Evolutionary conservation across 2,113 vertebrate genomes (phyloP).

Genomic region (Cephalopterus ornatus): DNA sequence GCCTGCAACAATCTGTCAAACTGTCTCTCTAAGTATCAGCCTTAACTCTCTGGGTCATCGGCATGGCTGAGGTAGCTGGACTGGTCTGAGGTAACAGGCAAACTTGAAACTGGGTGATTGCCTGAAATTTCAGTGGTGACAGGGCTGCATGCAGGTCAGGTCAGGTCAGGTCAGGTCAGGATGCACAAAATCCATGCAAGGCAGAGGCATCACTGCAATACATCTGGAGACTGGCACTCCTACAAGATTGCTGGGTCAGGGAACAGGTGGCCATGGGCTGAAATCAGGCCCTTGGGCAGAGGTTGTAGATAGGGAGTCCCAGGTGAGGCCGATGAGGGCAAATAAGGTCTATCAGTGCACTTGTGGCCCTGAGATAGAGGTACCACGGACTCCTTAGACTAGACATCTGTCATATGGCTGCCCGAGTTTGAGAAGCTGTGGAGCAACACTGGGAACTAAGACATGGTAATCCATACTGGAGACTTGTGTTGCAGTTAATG

Average conservation of each 20-base stretch:
- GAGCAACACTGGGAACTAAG: neutral
- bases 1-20: neutral
- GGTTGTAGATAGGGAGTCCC: fast-evolving
- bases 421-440: neutral
- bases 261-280: neutral
- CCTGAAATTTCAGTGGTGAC: neutral
- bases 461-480: fast-evolving
- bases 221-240: fast-evolving
- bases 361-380: neutral
- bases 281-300: neutral
- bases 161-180: neutral
- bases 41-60: neutral
- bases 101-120: neutral
- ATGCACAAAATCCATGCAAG: neutral
- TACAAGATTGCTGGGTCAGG: neutral
- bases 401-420: fast-evolving
- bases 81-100: neutral
- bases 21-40: neutral
- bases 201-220: neutral
- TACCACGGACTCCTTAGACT: neutral
- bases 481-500: neutral
- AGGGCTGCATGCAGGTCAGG: neutral
- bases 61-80: neutral
- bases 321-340: neutral
- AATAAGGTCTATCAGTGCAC: neutral